These are phyloP conservation scores for Acipenser oxyrinchus DNA, from an alignment of 2,797 vertebrate genomes.

Conservation along the genomic window DNA sequence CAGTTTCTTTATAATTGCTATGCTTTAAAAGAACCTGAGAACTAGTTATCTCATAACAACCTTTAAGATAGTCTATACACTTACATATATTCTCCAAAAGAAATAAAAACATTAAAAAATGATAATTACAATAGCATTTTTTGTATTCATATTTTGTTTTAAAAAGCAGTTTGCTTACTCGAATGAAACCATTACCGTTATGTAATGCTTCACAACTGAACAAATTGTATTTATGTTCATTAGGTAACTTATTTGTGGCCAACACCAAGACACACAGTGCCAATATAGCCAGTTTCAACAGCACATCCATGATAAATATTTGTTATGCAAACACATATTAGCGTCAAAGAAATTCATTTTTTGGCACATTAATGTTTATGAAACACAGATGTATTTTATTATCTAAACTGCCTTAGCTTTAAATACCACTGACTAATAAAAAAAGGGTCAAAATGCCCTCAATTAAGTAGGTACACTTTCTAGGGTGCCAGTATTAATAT, in stretches of 20 bases:
- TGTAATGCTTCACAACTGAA: slow-evolving; percentile 49
- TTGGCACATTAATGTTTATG: background rate
- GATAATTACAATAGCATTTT: background rate
- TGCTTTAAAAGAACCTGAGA: slow-evolving; percentile 10
- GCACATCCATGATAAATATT: slow-evolving; percentile 26
- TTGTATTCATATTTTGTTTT: slow-evolving; percentile 18
- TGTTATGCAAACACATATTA: background rate
- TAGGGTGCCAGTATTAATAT: no score
- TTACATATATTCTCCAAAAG: slow-evolving; percentile 11
- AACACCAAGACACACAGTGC: slow-evolving; percentile 57
- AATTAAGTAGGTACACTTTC: no score
- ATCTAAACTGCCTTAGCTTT: background rate
- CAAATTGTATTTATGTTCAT: slow-evolving; percentile 25
- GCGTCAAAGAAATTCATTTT: background rate
- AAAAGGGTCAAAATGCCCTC: background rate
- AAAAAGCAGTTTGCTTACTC: slow-evolving; percentile 71
- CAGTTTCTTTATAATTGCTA: no score
- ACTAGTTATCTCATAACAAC: slow-evolving; percentile 23
- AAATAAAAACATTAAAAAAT: slow-evolving; percentile 9
- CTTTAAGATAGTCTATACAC: slow-evolving; percentile 6
- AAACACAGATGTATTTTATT: background rate
- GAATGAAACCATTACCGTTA: slow-evolving; percentile 49
- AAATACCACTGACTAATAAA: background rate
- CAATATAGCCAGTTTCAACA: slow-evolving; percentile 39
- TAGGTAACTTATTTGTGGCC: background rate